Conservation (phyloP, 2,797 vertebrate genomes). For the Clarias pachynema region DNA sequence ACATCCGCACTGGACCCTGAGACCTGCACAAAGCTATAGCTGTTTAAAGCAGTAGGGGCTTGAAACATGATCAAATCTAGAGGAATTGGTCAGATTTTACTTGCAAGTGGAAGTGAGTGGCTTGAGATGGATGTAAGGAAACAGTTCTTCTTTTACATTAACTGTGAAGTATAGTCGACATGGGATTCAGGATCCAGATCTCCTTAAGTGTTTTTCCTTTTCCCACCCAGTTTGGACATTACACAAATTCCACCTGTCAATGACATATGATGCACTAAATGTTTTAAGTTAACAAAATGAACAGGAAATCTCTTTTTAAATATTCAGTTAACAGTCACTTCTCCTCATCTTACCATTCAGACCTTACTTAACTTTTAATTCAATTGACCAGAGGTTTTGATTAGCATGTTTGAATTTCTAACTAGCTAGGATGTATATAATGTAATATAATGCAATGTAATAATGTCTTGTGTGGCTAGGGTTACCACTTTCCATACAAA, state of each 20-base stretch:
- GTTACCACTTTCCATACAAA: no score
- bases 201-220: neutral
- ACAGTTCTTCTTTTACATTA: neutral
- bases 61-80: slow-evolving; percentile 37
- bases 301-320: neutral
- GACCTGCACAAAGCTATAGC: slow-evolving; percentile 45
- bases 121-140: slow-evolving; percentile 27
- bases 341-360: neutral
- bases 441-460: no score
- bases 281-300: neutral
- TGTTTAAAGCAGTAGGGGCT: slow-evolving; percentile 34
- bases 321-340: neutral
- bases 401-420: neutral
- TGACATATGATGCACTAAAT: neutral
- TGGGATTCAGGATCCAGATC: neutral
- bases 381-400: neutral
- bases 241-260: neutral
- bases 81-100: slow-evolving; percentile 39
- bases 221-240: neutral
- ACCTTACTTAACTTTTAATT: neutral
- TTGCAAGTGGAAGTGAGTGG: slow-evolving; percentile 3
- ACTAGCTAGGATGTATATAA: neutral
- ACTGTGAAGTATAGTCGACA: neutral
- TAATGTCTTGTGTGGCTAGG: no score
- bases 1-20: slow-evolving; percentile 27